Conservation (phyloP, 2,888 invertebrate genomes). For the Chrysina gloriosa region DNA sequence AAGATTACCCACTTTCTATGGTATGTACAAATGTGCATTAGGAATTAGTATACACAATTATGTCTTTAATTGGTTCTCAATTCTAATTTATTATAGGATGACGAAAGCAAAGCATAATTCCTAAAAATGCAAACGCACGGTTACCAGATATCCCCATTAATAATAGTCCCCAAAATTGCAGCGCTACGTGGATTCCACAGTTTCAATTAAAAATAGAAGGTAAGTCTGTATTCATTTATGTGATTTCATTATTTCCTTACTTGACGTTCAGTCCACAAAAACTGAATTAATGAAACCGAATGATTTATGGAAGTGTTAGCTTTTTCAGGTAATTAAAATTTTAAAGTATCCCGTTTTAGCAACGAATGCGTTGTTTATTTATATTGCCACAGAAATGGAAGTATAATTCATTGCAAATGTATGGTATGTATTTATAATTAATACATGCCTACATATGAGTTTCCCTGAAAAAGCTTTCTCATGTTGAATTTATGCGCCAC, state of each 20-base stretch:
- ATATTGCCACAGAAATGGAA: neutral
- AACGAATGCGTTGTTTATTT: constrained; percentile 15
- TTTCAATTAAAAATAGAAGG: constrained; percentile 34
- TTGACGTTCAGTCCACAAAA: constrained; percentile 19
- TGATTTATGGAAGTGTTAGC: constrained; percentile 38
- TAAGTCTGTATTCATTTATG: constrained; percentile 2
- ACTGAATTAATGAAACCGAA: constrained; percentile 30
- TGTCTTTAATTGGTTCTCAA: too few species aligned
- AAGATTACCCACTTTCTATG: too few species aligned
- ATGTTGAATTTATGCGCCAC: neutral
- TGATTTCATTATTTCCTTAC: constrained; percentile 9
- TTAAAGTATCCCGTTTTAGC: constrained; percentile 21
- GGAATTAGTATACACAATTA: too few species aligned
- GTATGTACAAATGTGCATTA: too few species aligned
- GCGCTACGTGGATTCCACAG: neutral
- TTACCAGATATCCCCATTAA: neutral
- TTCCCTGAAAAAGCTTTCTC: neutral
- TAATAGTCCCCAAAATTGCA: neutral
- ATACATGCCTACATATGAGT: neutral
- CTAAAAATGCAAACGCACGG: too few species aligned
- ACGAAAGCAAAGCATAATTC: too few species aligned
- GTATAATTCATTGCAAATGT: constrained; percentile 9
- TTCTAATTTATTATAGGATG: too few species aligned
- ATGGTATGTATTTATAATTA: neutral
- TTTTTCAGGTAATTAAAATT: constrained; percentile 36